phyloP scores from a whole-genome alignment of 2,888 invertebrate genomes.

The Coelinius sp. region DNA sequence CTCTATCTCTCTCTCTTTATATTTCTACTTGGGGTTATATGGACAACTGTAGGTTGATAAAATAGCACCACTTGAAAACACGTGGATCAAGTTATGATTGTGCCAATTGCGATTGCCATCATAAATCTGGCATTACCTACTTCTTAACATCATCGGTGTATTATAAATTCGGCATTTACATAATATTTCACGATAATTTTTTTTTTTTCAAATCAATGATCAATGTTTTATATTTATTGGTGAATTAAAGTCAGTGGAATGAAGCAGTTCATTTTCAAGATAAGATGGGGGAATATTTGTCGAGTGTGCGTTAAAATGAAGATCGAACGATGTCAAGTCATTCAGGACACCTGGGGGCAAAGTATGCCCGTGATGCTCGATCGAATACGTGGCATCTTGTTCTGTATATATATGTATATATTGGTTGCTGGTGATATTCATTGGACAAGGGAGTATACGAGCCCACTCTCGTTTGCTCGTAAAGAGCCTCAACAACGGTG shows the following conservation, averaged over 20 bases:
- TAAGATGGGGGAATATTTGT: slow-evolving; percentile 22
- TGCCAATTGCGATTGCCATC: background rate
- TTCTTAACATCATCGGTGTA: background rate
- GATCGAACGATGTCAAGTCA: slow-evolving; percentile 35
- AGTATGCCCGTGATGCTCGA: slow-evolving; percentile 22
- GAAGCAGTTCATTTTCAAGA: slow-evolving; percentile 13
- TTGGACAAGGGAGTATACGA: slow-evolving; percentile 50
- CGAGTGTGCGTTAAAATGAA: slow-evolving; percentile 33
- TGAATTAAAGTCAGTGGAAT: background rate
- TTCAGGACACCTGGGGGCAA: slow-evolving; percentile 23
- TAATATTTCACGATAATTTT: too few species aligned
- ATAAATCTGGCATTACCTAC: background rate
- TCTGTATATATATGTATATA: background rate
- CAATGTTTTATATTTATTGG: background rate
- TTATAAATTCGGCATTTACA: background rate
- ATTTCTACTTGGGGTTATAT: background rate
- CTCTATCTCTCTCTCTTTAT: too few species aligned
- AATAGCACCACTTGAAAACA: slow-evolving; percentile 41
- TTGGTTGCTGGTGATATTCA: slow-evolving; percentile 46
- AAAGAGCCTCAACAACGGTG: slow-evolving; percentile 61
- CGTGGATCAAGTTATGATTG: slow-evolving; percentile 25
- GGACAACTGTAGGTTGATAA: slow-evolving; percentile 40
- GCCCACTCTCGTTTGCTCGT: slow-evolving; percentile 55
- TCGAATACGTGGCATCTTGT: slow-evolving; percentile 12
- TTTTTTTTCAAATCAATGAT: background rate